Evolutionary conservation across 2,888 invertebrate genomes (phyloP), one percentile per base, ranked within the genome.

Genomic region (Synergus japonicus): DNA sequence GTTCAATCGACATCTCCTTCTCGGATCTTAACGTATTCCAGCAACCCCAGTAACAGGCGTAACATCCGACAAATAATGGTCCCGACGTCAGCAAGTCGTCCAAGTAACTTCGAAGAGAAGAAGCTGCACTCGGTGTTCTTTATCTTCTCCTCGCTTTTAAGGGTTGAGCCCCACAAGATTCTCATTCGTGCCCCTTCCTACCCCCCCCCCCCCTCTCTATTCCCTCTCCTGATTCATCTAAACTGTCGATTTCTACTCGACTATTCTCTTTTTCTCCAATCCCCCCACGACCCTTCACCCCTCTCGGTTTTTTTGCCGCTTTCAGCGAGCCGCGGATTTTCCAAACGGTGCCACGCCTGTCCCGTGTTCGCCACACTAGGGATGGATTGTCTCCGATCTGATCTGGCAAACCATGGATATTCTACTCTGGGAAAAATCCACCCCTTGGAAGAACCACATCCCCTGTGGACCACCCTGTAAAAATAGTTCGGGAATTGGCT

Each of bases 301-400:
- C 54, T 22, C 4, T 29, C 22, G 9, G 29, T 46, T 73, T 83
- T 84, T 83, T 85, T 85, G 84, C 83, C 79, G 82, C 83, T 85
- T 86, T 85, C 87, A 84, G 82, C 85, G 85, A 86, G 83, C 86
- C 85, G 83, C 83, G 85, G 87, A 87, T 88, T 88, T 87, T 86
- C 85, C 83, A 79, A 85, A 86, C 85, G 76, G 83, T 81, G 87
- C 89, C 89, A 89, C 89, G 89, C 89, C 89, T 88, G 89, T 90
- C 87, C 85, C 86, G 85, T 90, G 90, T 90, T 89, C 87, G 84
- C 87, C 87, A 83, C 85, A 81, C 84, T 79, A 81, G 80, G 84
- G 87, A 88, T 88, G 87, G 86, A 89, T 89, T 84, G 89, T 88
- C 86, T 86, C 81, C 84, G 86, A 86, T 86, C 83, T 82, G 83